These are phyloP conservation scores for Halisarca cf. caerulea DNA, from an alignment of 37 sponge, comb jelly and placozoan species.

Conservation along the genomic window DNA sequence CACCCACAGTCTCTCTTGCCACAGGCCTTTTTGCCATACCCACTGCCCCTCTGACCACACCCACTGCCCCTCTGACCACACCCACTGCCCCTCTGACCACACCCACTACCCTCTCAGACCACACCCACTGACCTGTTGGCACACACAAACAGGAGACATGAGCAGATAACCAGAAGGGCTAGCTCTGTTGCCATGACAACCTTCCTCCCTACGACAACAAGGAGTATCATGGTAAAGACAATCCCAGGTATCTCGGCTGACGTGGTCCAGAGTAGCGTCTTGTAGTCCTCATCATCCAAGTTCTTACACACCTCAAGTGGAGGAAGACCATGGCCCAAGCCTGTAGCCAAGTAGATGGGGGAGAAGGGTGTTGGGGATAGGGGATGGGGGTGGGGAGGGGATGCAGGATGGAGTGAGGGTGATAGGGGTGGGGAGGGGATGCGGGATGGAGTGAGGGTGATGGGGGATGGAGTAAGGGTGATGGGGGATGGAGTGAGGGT, in stretches of 20 bases:
- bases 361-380: too few relatives aligned
- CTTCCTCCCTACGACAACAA: constrained; percentile 80
- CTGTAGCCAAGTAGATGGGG: neutral
- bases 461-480: neutral
- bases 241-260: constrained; percentile 79
- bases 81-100: too few relatives aligned
- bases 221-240: constrained; percentile 57
- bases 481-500: neutral
- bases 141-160: constrained; percentile 75
- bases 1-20: neutral
- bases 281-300: constrained; percentile 40
- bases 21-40: neutral
- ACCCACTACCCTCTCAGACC: too few relatives aligned
- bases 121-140: constrained; percentile 17
- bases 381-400: neutral
- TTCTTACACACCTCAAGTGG: neutral
- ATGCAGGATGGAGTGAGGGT: too few relatives aligned
- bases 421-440: neutral
- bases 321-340: neutral
- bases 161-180: constrained; percentile 33
- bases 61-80: too few relatives aligned
- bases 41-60: too few relatives aligned
- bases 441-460: neutral
- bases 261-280: constrained; percentile 71
- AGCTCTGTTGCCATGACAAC: constrained; percentile 67